Percentiles rank a stretch among this genome's conserved stretches.
These are phyloP conservation scores for Drosophila jambulina DNA, from an alignment of 1,140 invertebrate species.

Conservation along the genomic window DNA sequence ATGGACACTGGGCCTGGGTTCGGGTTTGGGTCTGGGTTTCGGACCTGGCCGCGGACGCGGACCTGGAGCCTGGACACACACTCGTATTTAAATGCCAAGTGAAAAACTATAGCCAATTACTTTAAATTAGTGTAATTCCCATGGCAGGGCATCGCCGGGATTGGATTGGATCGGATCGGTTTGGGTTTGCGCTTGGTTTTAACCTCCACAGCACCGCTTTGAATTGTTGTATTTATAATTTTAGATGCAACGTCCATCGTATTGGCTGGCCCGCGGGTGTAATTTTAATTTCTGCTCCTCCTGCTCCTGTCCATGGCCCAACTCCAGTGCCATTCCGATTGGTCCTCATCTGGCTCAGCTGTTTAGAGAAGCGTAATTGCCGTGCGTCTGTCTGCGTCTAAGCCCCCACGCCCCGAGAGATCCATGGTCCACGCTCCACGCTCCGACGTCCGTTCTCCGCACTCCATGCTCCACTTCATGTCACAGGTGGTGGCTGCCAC, in stretches of 20 bases:
- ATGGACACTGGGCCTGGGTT: slow-evolving; percentile 14
- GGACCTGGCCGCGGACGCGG: neutral
- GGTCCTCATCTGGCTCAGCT: slow-evolving; percentile 58
- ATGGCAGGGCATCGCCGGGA: slow-evolving; percentile 57
- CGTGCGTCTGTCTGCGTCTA: slow-evolving; percentile 70
- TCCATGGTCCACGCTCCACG: slow-evolving; percentile 20
- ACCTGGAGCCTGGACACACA: slow-evolving; percentile 33
- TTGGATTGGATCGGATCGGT: slow-evolving; percentile 54
- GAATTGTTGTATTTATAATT: slow-evolving; percentile 72
- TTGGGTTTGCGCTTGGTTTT: slow-evolving; percentile 16
- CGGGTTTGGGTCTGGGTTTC: neutral
- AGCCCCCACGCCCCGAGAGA: slow-evolving; percentile 28
- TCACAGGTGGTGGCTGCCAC: slow-evolving; percentile 67
- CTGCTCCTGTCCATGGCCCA: neutral
- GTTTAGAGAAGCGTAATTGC: slow-evolving; percentile 78
- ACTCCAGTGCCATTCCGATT: slow-evolving; percentile 28
- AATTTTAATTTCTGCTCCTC: slow-evolving; percentile 79
- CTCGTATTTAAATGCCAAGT: slow-evolving; percentile 82
- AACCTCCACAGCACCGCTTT: slow-evolving; percentile 4
- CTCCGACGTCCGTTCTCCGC: slow-evolving; percentile 24
- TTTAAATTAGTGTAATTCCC: slow-evolving; percentile 85
- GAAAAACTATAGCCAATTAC: slow-evolving; percentile 84
- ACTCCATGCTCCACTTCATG: slow-evolving; percentile 63
- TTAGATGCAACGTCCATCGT: slow-evolving; percentile 48
- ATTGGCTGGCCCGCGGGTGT: slow-evolving; percentile 76